Evolutionary conservation across 1,140 invertebrate genomes (phyloP).

Genomic region (Brachionus angularis): DNA sequence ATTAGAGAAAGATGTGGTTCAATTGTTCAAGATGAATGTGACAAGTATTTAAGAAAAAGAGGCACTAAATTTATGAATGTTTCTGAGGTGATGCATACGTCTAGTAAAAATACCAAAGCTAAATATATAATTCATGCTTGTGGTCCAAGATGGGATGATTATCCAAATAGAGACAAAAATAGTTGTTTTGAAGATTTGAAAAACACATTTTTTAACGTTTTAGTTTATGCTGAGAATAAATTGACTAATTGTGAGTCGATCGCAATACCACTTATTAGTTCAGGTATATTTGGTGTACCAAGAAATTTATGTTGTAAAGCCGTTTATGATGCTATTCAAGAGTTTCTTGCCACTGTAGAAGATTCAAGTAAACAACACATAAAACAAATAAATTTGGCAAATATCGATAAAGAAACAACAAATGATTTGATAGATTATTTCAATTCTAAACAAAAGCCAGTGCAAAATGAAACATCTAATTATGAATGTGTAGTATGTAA

Average conservation of each 20-base stretch:
- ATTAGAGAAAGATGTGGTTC: neutral
- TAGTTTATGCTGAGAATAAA: conserved; percentile 8
- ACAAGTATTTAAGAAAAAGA: neutral
- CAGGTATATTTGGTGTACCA: neutral
- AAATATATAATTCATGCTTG: neutral
- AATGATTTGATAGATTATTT: neutral
- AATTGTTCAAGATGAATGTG: neutral
- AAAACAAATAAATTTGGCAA: neutral
- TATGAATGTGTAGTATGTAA: too few relatives aligned
- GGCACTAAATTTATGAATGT: neutral
- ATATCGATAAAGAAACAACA: conserved; percentile 20
- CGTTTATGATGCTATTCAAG: neutral
- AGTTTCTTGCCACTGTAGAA: neutral
- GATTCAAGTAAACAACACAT: neutral
- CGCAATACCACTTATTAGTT: conserved; percentile 5
- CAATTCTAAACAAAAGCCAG: too few relatives aligned
- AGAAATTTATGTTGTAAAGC: neutral
- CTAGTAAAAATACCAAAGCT: neutral
- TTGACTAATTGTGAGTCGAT: neutral
- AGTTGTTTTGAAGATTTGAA: neutral
- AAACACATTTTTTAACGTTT: neutral
- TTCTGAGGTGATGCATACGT: neutral
- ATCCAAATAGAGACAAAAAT: neutral
- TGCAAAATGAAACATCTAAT: too few relatives aligned
- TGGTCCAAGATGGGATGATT: conserved; percentile 7